Base-by-base conservation (phyloP, 2,113 vertebrate species). In the Aleadryas rufinucha region DNA sequence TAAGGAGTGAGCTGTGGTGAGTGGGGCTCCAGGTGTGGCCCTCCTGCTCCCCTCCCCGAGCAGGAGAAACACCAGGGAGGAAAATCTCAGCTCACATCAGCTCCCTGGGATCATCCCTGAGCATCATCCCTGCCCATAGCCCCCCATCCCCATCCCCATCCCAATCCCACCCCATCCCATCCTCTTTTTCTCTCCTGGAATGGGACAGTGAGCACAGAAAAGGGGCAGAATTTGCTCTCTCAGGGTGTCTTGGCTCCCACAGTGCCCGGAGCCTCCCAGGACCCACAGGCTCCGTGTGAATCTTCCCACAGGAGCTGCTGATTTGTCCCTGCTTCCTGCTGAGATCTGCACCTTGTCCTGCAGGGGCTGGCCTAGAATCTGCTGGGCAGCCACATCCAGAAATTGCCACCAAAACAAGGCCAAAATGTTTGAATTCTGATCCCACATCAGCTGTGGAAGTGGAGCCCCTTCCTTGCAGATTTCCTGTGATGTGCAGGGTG, bases 401-500 rank as follows among this genome's bases (percentile, higher is more conserved):
- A 65, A 8, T 16, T 31, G 27, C 65, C 39, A 11, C 12, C 5
- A 35, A 9, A 16, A 13, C 41, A 10, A 13, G 2, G 9, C 8
- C n/a, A 11, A 30, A 49, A 30, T 16, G 2, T 5, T 24, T 61
- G 24, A 52, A 44, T 44, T 66, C 52, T 75, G n/a, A 5, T 56
- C 56, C 11, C 10, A 1, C 1, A 10, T 18, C n/a, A 33, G 2
- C 0, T 33, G 27, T 54, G 60, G 65, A 9, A 7, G 20, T 19
- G 11, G 16, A 17, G 60, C 52, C 44, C 35, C 20, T 47, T 65
- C 44, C 33, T 4, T 13, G 17, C 9, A 42, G 45, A 10, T 39
- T 16, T 56, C 13, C 66, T n/a, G 39, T 6, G 30, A 26, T 31
- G 39, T 79, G 33, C 41, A 23, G 35, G 16, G 26, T 20, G 22